Conservation (phyloP, 2,797 vertebrate species). For the Alauda arvensis region DNA sequence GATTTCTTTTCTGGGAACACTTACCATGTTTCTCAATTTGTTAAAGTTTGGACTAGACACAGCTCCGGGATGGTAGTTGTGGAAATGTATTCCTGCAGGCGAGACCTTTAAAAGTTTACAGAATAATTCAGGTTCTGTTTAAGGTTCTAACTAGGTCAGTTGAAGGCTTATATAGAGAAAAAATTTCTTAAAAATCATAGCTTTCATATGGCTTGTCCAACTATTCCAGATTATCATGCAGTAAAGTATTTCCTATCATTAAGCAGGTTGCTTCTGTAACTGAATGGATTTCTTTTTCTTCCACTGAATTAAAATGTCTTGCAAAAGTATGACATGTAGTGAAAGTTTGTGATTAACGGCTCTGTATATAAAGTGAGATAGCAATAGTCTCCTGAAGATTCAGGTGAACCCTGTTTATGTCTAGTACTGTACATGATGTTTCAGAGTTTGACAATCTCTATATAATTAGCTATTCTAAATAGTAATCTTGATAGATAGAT, state of each 20-base stretch:
- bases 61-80: not conserved
- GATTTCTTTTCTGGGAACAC: constrained; percentile 30
- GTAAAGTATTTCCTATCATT: not conserved
- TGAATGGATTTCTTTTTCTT: not conserved
- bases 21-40: constrained; percentile 5
- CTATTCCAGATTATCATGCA: not conserved
- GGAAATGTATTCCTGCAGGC: not conserved
- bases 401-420: not conserved
- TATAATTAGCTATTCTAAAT: not conserved
- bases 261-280: not conserved
- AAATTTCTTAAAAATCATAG: not conserved
- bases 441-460: not conserved
- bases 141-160: constrained; percentile 18
- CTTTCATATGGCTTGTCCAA: not conserved
- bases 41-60: not conserved
- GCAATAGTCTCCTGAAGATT: not conserved
- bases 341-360: not conserved
- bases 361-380: not conserved
- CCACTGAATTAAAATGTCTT: not conserved
- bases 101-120: constrained; percentile 49
- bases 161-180: not conserved
- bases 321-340: not conserved
- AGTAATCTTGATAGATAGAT: not conserved
- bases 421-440: not conserved
- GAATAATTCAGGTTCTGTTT: constrained; percentile 24